A percentile compares a stretch with the other conserved stretches of the same genome.
phyloP scores from a whole-genome alignment of 2,797 vertebrate genomes.

The Atherinosoma microstoma region DNA sequence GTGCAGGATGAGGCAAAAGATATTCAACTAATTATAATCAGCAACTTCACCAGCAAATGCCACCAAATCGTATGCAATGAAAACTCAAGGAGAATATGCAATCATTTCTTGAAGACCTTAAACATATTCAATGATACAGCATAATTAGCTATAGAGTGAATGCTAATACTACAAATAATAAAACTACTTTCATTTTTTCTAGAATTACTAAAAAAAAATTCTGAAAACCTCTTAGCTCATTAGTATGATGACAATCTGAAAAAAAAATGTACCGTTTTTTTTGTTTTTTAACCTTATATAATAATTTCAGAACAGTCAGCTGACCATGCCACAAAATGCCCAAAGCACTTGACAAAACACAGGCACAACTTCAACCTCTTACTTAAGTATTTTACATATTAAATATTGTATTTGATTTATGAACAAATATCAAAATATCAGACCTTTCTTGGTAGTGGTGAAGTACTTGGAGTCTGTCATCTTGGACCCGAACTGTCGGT shows the following conservation, averaged over 20 bases:
- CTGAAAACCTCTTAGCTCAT: neutral
- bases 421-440: slow-evolving; percentile 23
- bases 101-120: too few relatives aligned
- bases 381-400: neutral
- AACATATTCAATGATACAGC: neutral
- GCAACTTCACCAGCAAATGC: slow-evolving; percentile 1
- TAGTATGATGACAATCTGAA: neutral
- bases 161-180: neutral
- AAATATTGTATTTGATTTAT: neutral
- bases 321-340: neutral
- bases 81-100: too few relatives aligned
- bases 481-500: slow-evolving; percentile 87
- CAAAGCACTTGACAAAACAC: neutral
- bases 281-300: neutral
- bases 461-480: slow-evolving; percentile 99
- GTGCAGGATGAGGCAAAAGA: neutral
- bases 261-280: too few relatives aligned
- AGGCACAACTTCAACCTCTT: neutral
- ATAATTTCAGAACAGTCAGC: neutral
- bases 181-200: neutral
- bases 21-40: neutral
- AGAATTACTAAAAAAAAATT: neutral
- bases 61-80: too few relatives aligned
- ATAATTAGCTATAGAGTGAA: neutral
- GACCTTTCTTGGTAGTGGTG: slow-evolving; percentile 99